A percentile compares a stretch with the other conserved stretches of the same genome.
Conservation (phyloP, 2,888 invertebrate species). For the Pandemis cinnamomeana region DNA sequence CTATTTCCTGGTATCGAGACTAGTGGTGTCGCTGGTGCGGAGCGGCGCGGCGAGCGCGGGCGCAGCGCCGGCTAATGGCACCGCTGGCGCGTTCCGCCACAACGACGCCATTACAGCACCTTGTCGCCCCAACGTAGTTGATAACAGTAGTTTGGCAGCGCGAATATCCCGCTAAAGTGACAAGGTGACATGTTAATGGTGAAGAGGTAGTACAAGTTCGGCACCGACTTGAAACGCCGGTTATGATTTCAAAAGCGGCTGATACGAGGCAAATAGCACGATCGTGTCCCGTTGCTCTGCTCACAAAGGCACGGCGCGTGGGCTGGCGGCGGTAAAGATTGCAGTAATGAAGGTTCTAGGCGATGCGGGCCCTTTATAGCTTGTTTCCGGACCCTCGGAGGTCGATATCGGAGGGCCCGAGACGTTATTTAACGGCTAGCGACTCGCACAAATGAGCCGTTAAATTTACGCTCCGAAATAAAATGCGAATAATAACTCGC, state of each 20-base stretch:
- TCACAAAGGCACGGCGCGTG: not conserved
- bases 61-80: too few relatives aligned
- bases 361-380: conserved; percentile 1
- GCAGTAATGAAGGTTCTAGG: conserved; percentile 18
- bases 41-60: too few relatives aligned
- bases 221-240: not conserved
- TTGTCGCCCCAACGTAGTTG: not conserved
- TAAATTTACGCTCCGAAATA: conserved; percentile 30
- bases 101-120: too few relatives aligned
- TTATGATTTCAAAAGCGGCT: not conserved
- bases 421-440: conserved; percentile 8
- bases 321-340: conserved; percentile 11
- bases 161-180: not conserved
- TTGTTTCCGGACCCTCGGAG: conserved; percentile 10
- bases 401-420: not conserved
- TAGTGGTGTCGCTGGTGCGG: too few relatives aligned
- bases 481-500: conserved; percentile 25
- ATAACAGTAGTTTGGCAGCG: not conserved
- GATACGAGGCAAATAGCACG: conserved; percentile 5
- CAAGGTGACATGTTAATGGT: not conserved
- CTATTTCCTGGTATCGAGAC: too few relatives aligned
- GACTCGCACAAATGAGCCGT: conserved; percentile 16
- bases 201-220: too few relatives aligned
- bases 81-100: too few relatives aligned
- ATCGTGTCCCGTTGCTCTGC: not conserved